phyloP scores from a whole-genome alignment of 1,140 invertebrate species.

The Drosophila sp. region DNA sequence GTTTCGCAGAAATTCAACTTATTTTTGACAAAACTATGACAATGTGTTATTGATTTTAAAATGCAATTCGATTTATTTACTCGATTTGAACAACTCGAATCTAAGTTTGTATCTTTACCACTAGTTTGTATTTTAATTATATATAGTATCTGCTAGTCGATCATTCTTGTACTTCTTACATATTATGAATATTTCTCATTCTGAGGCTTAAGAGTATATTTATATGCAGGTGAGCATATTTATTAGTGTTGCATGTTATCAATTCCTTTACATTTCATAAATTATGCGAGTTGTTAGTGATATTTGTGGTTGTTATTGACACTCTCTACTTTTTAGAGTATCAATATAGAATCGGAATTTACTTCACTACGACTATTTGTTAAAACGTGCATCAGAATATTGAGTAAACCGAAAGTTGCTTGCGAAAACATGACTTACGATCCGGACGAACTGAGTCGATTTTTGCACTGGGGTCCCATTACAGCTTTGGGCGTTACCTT shows the following conservation, averaged over 20 bases:
- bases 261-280: conserved; percentile 55
- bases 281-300: conserved; percentile 29
- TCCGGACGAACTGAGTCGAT: conserved; percentile 25
- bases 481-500: neutral
- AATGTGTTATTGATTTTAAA: too few species aligned
- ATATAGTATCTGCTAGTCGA: neutral
- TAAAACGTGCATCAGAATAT: neutral
- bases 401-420: neutral
- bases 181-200: conserved; percentile 37
- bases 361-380: neutral
- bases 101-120: too few species aligned
- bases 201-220: conserved; percentile 68
- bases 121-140: neutral
- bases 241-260: conserved; percentile 6
- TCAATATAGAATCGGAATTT: neutral
- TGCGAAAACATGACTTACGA: neutral
- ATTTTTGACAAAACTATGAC: too few species aligned
- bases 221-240: conserved; percentile 34
- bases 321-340: neutral
- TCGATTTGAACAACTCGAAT: too few species aligned
- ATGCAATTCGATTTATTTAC: too few species aligned
- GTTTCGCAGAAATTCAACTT: too few species aligned
- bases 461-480: conserved; percentile 61
- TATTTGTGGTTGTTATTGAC: conserved; percentile 1
- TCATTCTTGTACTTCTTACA: neutral